Percentiles rank a stretch among this genome's conserved stretches.
These are phyloP conservation scores for Clusia tigrina DNA, from an alignment of 2,888 invertebrate species.

Conservation along the genomic window DNA sequence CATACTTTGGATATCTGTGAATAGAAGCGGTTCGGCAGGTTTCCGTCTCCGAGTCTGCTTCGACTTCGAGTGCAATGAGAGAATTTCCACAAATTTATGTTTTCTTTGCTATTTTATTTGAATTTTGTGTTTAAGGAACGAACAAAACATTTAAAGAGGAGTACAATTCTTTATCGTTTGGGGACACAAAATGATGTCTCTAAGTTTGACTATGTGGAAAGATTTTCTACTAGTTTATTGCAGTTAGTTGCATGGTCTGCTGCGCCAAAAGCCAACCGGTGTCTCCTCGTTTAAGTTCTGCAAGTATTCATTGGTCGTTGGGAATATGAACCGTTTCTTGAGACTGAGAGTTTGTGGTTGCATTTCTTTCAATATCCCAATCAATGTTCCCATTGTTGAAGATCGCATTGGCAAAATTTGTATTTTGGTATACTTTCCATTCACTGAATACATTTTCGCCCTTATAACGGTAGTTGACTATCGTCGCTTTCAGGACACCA, in stretches of 20 bases:
- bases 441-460: too few relatives aligned
- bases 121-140: too few relatives aligned
- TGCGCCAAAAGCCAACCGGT: not conserved
- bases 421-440: constrained; percentile 39
- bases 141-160: not conserved
- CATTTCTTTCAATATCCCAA: constrained; percentile 46
- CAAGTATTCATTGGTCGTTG: constrained; percentile 39
- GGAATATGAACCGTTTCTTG: constrained; percentile 23
- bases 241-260: not conserved
- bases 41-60: too few relatives aligned
- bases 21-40: too few relatives aligned
- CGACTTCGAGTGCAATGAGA: too few relatives aligned
- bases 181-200: not conserved
- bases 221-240: not conserved
- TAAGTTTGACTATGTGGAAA: too few relatives aligned
- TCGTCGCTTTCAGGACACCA: constrained; percentile 28
- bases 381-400: constrained; percentile 43
- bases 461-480: constrained; percentile 15
- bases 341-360: constrained; percentile 33
- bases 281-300: constrained; percentile 22
- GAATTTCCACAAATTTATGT: too few relatives aligned
- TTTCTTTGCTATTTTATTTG: too few relatives aligned
- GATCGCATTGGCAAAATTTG: constrained; percentile 36
- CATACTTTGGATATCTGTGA: too few relatives aligned
- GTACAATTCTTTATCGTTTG: not conserved